These are phyloP conservation scores for Acrobasis suavella DNA, from an alignment of 2,888 invertebrate genomes.

Conservation along the genomic window DNA sequence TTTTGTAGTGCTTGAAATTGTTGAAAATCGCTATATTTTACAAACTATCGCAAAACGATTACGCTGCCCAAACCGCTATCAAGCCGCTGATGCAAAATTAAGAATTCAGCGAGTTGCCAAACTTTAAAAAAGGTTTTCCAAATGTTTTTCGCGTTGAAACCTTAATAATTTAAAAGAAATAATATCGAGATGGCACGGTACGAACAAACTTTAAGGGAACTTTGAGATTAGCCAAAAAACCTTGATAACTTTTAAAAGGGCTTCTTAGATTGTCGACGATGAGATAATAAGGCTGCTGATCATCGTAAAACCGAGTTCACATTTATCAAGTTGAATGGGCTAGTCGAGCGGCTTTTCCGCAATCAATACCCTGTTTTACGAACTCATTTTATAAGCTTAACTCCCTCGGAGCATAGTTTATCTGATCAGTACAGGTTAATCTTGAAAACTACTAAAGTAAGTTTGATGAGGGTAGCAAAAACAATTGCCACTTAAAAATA, in stretches of 20 bases:
- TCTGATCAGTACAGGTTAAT: no score
- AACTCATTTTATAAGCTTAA: no score
- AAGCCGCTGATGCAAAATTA: conserved; percentile 11
- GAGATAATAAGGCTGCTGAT: conserved; percentile 29
- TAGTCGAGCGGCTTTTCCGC: no score
- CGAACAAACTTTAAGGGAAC: conserved; percentile 42
- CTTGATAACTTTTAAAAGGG: conserved; percentile 44
- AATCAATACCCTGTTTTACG: no score
- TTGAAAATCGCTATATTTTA: neutral
- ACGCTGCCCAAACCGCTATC: neutral
- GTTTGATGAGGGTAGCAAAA: no score
- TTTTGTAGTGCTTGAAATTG: no score
- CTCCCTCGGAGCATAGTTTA: no score
- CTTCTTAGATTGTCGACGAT: conserved; percentile 31
- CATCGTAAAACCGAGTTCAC: conserved; percentile 13
- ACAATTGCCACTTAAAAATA: no score
- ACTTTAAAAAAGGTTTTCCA: conserved; percentile 24
- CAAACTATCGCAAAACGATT: neutral
- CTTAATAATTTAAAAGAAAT: conserved; percentile 36
- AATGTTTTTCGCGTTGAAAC: conserved; percentile 31
- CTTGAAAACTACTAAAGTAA: no score
- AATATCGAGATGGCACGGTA: conserved; percentile 32
- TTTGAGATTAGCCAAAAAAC: conserved; percentile 42
- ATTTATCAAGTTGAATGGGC: conserved; percentile 9
- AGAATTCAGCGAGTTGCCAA: conserved; percentile 19